Evolutionary conservation across 2,888 invertebrate species (phyloP).

Genomic region (Xestia c-nigrum): DNA sequence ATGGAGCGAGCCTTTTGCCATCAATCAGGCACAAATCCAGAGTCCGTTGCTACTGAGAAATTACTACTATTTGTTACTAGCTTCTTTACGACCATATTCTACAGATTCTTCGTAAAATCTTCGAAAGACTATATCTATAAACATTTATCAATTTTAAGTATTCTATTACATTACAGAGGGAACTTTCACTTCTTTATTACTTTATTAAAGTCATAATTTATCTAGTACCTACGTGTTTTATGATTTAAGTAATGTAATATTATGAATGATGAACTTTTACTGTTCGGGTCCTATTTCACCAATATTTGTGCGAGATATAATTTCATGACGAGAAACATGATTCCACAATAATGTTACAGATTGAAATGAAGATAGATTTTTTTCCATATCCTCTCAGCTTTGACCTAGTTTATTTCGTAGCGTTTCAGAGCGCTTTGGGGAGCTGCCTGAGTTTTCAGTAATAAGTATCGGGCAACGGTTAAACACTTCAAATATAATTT

Average conservation of each 20-base stretch:
- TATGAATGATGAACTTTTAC: slow-evolving; percentile 24
- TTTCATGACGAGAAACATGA: slow-evolving; percentile 17
- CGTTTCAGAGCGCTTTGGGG: background rate
- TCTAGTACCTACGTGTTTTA: slow-evolving; percentile 22
- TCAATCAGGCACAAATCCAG: background rate
- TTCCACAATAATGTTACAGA: slow-evolving; percentile 14
- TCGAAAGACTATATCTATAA: slow-evolving; percentile 8
- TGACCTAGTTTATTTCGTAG: background rate
- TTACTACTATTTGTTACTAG: background rate
- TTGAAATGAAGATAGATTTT: background rate
- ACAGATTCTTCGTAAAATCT: background rate
- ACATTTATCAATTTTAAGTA: slow-evolving; percentile 32
- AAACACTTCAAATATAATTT: background rate
- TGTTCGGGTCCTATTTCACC: slow-evolving; percentile 10
- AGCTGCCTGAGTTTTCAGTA: background rate
- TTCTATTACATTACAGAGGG: slow-evolving; percentile 16
- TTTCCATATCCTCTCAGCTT: background rate
- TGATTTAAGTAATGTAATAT: slow-evolving; percentile 16
- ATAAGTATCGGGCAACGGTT: background rate
- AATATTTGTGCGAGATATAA: slow-evolving; percentile 24
- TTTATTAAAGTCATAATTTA: slow-evolving; percentile 16
- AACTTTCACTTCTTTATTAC: slow-evolving; percentile 33
- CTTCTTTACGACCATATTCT: slow-evolving; percentile 25
- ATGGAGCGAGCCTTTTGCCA: no score
- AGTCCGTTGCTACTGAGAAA: background rate